Base-by-base conservation (phyloP, 30 jellyfish, hydroid and myxozoan genomes). In the Aurelia aurita complex sp. Pacific region DNA sequence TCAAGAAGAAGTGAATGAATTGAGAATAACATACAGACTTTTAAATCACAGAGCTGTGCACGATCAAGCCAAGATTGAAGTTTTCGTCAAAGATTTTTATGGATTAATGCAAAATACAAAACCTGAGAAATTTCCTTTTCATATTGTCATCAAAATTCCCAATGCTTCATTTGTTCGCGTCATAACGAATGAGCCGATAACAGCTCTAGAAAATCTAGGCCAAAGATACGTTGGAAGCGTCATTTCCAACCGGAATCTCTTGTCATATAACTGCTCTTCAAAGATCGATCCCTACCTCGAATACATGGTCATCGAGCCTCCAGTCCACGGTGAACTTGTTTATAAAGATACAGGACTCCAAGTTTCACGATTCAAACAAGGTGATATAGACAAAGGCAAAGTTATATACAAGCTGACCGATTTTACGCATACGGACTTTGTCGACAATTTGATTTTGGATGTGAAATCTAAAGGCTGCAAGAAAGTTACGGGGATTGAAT, bases 1-100 rank as follows among this genome's bases (percentile, higher is more conserved):
- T 10, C 96, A 86, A 70, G 54, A 53, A 63, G 89, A 86, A n/a
- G 65, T 86, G n/a, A 86, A 86, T 54, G 96, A 77, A 19, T 70
- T 86, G 68, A 67, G 86, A 34, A 19, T 86, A 5, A 68, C 81
- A 6, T 86, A 86, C 53, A 43, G 35, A 3, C 55, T 77, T 55
- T 16, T 67, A 50, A 69, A 69, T 40, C 60, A 15, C 12, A 67
- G 64, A 57, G 96, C 85, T 19, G 40, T 35, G 18, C 52, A 50
- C 2, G 96, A 86, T 40, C 67, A 57, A 32, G 69, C 52, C 6
- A 19, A 43, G 10, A 13, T 77, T 15, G 71, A 69, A 46, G 88
- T 86, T n/a, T 12, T 29, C 16, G 83, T 70, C 57, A 57, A 68
- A 59, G 64, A 86, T 55, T 59, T 35, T 11, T 38, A 66, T 33